Evolutionary conservation across 2,113 vertebrate species (phyloP).

Genomic region (Dunckerocampus dactyliophorus): DNA sequence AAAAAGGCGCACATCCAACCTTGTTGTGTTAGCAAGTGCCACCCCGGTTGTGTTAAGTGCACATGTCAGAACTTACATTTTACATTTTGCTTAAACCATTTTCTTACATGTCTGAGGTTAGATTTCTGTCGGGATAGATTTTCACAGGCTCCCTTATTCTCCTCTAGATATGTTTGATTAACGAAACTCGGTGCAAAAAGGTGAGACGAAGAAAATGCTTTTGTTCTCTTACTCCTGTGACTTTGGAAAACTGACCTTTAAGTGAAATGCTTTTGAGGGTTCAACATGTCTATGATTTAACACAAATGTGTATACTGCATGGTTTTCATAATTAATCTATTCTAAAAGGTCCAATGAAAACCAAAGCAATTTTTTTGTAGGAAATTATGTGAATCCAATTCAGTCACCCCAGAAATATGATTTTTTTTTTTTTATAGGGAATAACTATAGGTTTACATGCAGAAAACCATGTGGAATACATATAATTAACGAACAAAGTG

Average conservation of each 20-base stretch:
- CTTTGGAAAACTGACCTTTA: constrained; percentile 24
- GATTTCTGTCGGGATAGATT: constrained; percentile 5
- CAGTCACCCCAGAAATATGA: too few species aligned
- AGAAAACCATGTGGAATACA: too few species aligned
- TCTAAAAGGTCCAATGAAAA: too few species aligned
- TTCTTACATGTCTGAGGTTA: constrained; percentile 15
- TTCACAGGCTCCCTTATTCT: constrained; percentile 14
- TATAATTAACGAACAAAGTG: too few species aligned
- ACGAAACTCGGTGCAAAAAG: constrained; percentile 23
- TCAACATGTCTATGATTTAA: constrained; percentile 29
- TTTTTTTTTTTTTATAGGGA: too few species aligned
- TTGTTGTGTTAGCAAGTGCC: background rate
- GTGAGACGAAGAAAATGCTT: constrained; percentile 11
- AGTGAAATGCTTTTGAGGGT: constrained; percentile 19
- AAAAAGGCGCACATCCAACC: constrained; percentile 17
- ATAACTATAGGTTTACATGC: too few species aligned
- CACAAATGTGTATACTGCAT: constrained; percentile 15
- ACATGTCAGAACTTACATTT: constrained; percentile 27
- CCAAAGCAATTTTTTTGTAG: too few species aligned
- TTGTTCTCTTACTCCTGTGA: constrained; percentile 23
- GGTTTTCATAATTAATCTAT: too few species aligned
- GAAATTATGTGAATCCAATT: too few species aligned
- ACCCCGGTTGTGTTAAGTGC: constrained; percentile 15
- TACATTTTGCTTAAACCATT: constrained; percentile 25
- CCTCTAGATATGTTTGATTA: constrained; percentile 22